Conservation (phyloP, 2,888 invertebrate genomes). For the Protonemura montana region DNA sequence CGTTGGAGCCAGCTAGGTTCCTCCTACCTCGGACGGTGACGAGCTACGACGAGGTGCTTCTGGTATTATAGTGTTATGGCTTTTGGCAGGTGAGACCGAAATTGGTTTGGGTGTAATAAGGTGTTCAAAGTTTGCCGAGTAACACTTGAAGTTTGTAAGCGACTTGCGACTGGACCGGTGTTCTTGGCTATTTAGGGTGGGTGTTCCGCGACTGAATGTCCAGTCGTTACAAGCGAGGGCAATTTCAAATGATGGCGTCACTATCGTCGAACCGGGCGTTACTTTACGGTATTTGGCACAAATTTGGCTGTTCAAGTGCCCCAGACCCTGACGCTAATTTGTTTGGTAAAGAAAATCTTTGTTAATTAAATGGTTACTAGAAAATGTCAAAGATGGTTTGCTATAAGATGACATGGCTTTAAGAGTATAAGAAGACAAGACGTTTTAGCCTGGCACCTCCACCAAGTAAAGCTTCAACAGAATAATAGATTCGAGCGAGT, state of each 20-base stretch:
- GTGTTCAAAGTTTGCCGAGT: background rate
- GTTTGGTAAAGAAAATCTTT: background rate
- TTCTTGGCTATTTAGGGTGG: background rate
- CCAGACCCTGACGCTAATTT: background rate
- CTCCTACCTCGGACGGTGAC: conserved; percentile 13
- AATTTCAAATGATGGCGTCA: background rate
- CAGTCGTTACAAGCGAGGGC: background rate
- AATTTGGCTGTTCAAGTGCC: too few relatives aligned
- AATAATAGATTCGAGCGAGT: background rate
- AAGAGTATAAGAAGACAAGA: too few relatives aligned
- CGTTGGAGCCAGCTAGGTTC: conserved; percentile 54
- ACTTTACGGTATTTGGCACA: too few relatives aligned
- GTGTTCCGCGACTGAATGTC: background rate
- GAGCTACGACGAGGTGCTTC: background rate
- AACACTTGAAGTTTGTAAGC: background rate
- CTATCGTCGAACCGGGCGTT: background rate
- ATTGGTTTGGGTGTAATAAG: background rate
- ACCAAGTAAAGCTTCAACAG: background rate
- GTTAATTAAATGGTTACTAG: background rate
- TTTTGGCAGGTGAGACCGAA: background rate
- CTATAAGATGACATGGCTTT: background rate
- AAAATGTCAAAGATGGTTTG: background rate
- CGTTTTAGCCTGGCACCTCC: conserved; percentile 16
- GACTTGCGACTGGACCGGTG: background rate
- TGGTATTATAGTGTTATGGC: background rate